Evolutionary conservation across 2,113 vertebrate species (phyloP).

Genomic region (Caretta caretta): DNA sequence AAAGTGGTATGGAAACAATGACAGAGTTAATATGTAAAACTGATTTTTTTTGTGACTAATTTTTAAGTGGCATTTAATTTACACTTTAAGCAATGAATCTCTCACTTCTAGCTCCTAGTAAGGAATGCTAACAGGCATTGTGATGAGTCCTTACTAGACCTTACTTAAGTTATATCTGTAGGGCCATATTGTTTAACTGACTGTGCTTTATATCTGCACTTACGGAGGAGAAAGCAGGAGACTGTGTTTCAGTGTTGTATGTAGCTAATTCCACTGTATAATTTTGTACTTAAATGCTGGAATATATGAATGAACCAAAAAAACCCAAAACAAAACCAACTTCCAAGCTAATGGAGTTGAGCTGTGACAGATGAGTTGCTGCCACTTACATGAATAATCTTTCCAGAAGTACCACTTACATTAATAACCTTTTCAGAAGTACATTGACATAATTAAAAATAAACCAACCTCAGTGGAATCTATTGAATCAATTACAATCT

Average conservation of each 20-base stretch:
- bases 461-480: background rate
- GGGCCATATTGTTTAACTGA: background rate
- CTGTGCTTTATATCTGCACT: background rate
- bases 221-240: fast-evolving
- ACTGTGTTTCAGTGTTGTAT: background rate
- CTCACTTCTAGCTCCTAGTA: background rate
- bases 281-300: background rate
- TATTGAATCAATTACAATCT: background rate
- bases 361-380: background rate
- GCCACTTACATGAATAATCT: background rate
- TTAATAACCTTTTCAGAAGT: background rate
- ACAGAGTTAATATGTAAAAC: background rate
- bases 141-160: background rate
- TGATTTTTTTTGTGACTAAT: background rate
- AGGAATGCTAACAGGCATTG: background rate
- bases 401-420: background rate
- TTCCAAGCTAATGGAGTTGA: background rate
- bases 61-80: background rate
- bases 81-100: background rate
- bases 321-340: background rate
- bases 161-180: background rate
- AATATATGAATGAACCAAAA: background rate
- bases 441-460: background rate
- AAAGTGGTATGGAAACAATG: background rate
- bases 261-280: background rate